phyloP scores from a whole-genome alignment of 1,140 invertebrate species.

The Aethina tumida region DNA sequence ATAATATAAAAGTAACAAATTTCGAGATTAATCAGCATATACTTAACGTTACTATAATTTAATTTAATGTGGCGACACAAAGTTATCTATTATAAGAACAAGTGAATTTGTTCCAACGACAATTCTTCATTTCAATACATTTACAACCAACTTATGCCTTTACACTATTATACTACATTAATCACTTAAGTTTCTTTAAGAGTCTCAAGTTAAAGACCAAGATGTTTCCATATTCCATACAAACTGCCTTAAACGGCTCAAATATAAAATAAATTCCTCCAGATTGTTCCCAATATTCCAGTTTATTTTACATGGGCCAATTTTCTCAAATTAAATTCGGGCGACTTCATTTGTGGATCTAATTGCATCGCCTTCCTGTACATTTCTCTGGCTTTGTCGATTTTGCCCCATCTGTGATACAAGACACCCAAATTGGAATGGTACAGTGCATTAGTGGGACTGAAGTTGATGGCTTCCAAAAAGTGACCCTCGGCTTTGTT shows the following conservation, averaged over 20 bases:
- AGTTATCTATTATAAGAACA: too few species aligned
- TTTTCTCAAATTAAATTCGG: conserved; percentile 54
- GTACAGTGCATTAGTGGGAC: conserved; percentile 60
- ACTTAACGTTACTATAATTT: too few species aligned
- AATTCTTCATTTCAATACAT: conserved; percentile 7
- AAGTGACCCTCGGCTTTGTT: conserved; percentile 74
- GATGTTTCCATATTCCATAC: conserved; percentile 7
- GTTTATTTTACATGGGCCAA: conserved; percentile 24
- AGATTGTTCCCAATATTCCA: conserved; percentile 4
- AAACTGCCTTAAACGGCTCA: conserved; percentile 22
- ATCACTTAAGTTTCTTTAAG: conserved; percentile 3
- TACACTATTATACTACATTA: conserved; percentile 3
- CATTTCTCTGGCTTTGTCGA: conserved; percentile 56
- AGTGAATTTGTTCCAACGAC: too few species aligned
- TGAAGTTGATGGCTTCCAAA: conserved; percentile 58
- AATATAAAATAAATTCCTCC: conserved; percentile 10
- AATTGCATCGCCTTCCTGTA: conserved; percentile 68
- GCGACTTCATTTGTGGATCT: conserved; percentile 55
- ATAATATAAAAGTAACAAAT: too few species aligned
- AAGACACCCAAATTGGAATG: conserved; percentile 84
- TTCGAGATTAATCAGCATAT: too few species aligned
- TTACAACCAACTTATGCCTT: not conserved
- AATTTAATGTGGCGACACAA: too few species aligned
- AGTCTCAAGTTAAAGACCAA: conserved; percentile 1
- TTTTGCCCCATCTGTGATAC: conserved; percentile 87